These are phyloP conservation scores for Augochlorella aurata DNA, from an alignment of 2,888 invertebrate genomes.

Conservation along the genomic window DNA sequence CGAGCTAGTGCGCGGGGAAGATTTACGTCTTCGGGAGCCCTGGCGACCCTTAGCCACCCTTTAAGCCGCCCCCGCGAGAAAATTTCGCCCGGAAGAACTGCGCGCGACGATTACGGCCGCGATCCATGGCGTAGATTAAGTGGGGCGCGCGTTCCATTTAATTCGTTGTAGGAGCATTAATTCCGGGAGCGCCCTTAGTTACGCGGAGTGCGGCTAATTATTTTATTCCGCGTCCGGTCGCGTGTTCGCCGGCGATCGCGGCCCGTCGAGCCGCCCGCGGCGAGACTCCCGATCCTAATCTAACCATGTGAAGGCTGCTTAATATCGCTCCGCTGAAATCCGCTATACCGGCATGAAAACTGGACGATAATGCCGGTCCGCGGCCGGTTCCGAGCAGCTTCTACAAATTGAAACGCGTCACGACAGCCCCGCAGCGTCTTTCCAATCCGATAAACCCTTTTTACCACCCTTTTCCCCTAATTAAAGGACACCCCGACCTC, in stretches of 20 bases:
- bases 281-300: conserved; percentile 50
- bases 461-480: not conserved
- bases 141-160: conserved; percentile 5
- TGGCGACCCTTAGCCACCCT: not conserved
- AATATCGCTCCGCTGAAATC: conserved; percentile 54
- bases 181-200: conserved; percentile 1
- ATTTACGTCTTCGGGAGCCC: not conserved
- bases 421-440: conserved; percentile 21
- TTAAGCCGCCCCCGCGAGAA: not conserved
- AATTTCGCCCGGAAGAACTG: not conserved
- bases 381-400: conserved; percentile 31
- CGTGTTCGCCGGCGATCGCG: conserved; percentile 54
- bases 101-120: not conserved
- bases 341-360: conserved; percentile 46
- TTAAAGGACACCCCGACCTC: not conserved
- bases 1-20: not conserved
- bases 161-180: not conserved
- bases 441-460: not conserved
- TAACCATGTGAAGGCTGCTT: conserved; percentile 59
- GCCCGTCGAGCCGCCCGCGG: not conserved
- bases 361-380: conserved; percentile 44
- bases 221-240: conserved; percentile 49
- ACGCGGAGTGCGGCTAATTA: conserved; percentile 39
- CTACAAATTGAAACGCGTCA: conserved; percentile 56
- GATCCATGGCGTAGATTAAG: not conserved